These are phyloP conservation scores for Petromus typicus DNA, from an alignment of 2,113 vertebrate species.

Conservation along the genomic window DNA sequence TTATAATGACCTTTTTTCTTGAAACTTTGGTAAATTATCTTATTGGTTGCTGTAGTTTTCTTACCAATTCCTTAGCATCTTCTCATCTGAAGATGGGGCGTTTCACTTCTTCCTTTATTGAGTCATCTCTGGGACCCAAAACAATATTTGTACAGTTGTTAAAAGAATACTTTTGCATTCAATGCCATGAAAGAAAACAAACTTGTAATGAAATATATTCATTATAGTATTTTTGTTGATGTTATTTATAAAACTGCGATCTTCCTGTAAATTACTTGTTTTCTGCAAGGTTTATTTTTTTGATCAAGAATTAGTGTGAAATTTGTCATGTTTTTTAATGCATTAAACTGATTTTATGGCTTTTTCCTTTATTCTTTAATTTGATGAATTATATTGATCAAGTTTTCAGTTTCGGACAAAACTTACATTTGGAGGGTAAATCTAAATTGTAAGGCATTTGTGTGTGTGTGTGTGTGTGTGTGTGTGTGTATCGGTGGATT, in stretches of 20 bases:
- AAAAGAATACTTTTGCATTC: neutral
- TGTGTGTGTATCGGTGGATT: neutral
- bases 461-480: too few relatives aligned
- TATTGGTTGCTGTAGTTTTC: neutral
- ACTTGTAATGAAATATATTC: neutral
- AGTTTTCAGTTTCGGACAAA: neutral
- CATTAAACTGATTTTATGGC: neutral
- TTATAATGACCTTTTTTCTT: neutral
- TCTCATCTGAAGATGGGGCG: neutral
- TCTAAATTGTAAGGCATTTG: neutral
- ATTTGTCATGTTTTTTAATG: neutral
- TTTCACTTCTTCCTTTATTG: neutral
- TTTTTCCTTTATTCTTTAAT: neutral
- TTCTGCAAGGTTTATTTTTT: neutral
- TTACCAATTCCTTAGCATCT: neutral
- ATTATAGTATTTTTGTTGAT: neutral
- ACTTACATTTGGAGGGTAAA: neutral
- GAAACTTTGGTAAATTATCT: neutral
- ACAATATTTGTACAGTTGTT: neutral
- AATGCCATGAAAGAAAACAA: neutral
- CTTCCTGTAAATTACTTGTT: neutral
- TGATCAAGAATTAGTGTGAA: neutral
- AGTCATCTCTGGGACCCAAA: neutral
- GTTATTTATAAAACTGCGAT: neutral
- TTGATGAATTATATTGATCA: neutral